These are phyloP conservation scores for Cottus gobio DNA, from an alignment of 2,113 vertebrate species.

Conservation along the genomic window DNA sequence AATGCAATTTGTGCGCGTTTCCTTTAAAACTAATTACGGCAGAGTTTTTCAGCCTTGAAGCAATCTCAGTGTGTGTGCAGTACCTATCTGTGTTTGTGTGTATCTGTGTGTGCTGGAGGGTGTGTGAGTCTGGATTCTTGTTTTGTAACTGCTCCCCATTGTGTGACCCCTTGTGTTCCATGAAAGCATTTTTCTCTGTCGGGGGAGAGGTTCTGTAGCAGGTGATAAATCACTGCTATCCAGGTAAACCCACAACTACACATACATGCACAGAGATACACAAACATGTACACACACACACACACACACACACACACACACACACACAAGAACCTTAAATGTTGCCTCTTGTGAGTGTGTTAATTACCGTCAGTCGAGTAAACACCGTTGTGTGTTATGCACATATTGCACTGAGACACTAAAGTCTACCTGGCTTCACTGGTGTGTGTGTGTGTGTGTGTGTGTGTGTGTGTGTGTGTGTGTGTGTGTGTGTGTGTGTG, in stretches of 20 bases:
- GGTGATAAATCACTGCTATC: slow-evolving; percentile 58
- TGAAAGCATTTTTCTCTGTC: slow-evolving; percentile 47
- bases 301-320: neutral
- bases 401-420: slow-evolving; percentile 55
- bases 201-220: slow-evolving; percentile 26
- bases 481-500: slow-evolving; percentile 28
- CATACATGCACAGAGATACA: neutral
- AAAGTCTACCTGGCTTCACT: slow-evolving; percentile 40
- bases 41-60: slow-evolving; percentile 41
- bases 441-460: slow-evolving; percentile 14
- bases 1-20: slow-evolving; percentile 46
- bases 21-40: slow-evolving; percentile 54
- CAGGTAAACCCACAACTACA: slow-evolving; percentile 41
- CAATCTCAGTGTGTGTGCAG: slow-evolving; percentile 24
- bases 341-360: slow-evolving; percentile 29
- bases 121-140: neutral
- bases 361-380: slow-evolving; percentile 33
- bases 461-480: slow-evolving; percentile 15
- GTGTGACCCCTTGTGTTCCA: slow-evolving; percentile 29
- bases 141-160: slow-evolving; percentile 10
- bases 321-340: neutral
- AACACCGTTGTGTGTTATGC: slow-evolving; percentile 28
- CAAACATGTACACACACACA: slow-evolving; percentile 2
- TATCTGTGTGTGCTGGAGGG: neutral
- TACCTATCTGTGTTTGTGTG: slow-evolving; percentile 27